These are phyloP conservation scores for cat (Felis catus) DNA, from an alignment of 2,113 vertebrate species.

Conservation along the genomic window F.catus_Fca126_mat1.0 CM031416.1:66030501-66031000, in stretches of 20 bases:
- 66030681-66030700: background rate
- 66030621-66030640: background rate
- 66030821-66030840: background rate
- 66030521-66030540: too few relatives aligned
- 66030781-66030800: fast-evolving
- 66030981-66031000: fast-evolving
- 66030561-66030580: background rate
- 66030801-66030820: fast-evolving
- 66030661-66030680: background rate
- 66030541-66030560: background rate
- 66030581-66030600: background rate
- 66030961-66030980: background rate
- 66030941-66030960: background rate
- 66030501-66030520: fast-evolving
- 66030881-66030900: background rate
- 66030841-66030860: fast-evolving
- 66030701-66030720: background rate
- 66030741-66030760: background rate
- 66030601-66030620: background rate
- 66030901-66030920: background rate
- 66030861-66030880: fast-evolving
- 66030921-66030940: fast-evolving
- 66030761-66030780: background rate
- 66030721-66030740: background rate
- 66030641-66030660: background rate